Evolutionary conservation across 2,888 invertebrate species (phyloP), one percentile per base, ranked within the genome.

Genomic region (Lithophane leautieri): DNA sequence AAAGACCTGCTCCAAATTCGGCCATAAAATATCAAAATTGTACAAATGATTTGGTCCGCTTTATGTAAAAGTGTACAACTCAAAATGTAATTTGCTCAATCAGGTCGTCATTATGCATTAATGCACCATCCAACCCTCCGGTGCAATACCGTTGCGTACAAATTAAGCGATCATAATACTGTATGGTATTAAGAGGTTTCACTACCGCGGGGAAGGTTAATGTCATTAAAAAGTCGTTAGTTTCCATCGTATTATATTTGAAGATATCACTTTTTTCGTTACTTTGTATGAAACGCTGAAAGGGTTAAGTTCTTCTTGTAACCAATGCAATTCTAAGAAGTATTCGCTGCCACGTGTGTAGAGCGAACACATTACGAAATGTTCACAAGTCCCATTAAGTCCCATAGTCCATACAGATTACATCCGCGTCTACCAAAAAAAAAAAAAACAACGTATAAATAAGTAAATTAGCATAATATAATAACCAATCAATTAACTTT

Each of bases 141-240:
- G 78, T 81, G 70, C 80, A 58, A 76, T 78, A 86, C 84, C 75
- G 25, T 70, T 77, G 34, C 44, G 22, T 77, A 78, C 71, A 86
- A 89, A 91, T 90, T 89, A 88, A 91, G 90, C 72, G 83, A 90
- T 90, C 86, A 86, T 78, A 68, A 71, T 77, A 69, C 73, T 75
- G 85, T 74, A 86, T 82, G 70, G 73, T 78, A 63, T 78, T 71
- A 78, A 79, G 66, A 82, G 86, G 79, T 86, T 86, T 89, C 88
- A 82, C 77, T 88, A 88, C 88, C 86, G 73, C 83, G 70, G 84
- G 87, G 40, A 72, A 75, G 79, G 79, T 74, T 66, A 66, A 72
- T 71, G 78, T 87, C 86, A 89, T 90, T 88, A 89, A 91, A 90
- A 89, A 89, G 81, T 86, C 82, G 42, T 85, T 73, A 81, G 73